Conservation (phyloP, 1,140 invertebrate genomes). For the Pseudomyrmex sp. region DNA sequence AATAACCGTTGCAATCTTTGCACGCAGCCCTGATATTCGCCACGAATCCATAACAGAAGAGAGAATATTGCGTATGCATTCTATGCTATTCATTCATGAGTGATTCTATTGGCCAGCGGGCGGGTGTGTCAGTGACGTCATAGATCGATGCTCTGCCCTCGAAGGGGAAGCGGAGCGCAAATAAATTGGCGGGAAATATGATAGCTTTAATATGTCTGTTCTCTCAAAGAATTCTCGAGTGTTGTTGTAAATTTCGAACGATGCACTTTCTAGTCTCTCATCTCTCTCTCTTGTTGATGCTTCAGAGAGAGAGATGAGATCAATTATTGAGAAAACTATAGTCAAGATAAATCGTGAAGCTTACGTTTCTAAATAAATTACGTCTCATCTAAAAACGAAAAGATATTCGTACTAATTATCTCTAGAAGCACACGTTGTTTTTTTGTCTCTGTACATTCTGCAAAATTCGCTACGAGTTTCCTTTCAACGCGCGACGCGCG, state of each 20-base stretch:
- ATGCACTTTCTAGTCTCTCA: not conserved
- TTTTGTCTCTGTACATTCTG: no score
- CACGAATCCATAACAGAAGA: not conserved
- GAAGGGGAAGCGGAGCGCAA: conserved; percentile 8
- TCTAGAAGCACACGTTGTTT: no score
- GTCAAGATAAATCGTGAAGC: no score
- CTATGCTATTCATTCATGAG: conserved; percentile 71
- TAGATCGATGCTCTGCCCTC: conserved; percentile 62
- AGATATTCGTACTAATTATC: no score
- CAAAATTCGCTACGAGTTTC: no score
- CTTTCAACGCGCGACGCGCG: no score
- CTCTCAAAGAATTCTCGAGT: no score
- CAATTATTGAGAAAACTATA: no score
- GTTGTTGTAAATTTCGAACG: not conserved
- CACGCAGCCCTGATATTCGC: conserved; percentile 3
- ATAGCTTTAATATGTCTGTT: not conserved
- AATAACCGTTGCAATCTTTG: conserved; percentile 50
- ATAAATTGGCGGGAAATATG: conserved; percentile 63
- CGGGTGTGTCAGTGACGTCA: conserved; percentile 77
- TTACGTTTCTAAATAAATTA: no score
- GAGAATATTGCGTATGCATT: conserved; percentile 7
- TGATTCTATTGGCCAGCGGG: conserved; percentile 64
- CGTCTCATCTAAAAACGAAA: no score
- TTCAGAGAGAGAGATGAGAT: no score
- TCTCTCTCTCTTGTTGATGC: no score